A percentile compares a stretch with the other conserved stretches of the same genome.
Conservation (phyloP, 2,888 invertebrate species). For the Plagiodera versicolora region DNA sequence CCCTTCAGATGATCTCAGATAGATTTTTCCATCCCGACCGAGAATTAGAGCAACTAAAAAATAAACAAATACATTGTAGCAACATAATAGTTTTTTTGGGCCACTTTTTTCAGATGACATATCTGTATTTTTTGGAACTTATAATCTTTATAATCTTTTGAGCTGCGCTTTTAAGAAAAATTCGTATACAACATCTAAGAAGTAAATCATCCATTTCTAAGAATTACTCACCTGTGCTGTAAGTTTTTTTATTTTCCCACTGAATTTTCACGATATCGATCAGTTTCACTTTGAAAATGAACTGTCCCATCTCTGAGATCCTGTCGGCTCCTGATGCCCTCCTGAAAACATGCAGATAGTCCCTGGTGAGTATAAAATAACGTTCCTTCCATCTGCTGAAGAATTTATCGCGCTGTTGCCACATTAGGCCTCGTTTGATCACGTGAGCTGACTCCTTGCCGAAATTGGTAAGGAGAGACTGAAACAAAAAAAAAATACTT, state of each 20-base stretch:
- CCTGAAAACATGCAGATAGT: conserved; percentile 68
- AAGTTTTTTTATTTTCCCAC: conserved; percentile 67
- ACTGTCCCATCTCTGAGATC: conserved; percentile 68
- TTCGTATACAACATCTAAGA: too few species aligned
- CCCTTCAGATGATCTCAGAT: conserved; percentile 58
- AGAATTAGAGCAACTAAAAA: conserved; percentile 58
- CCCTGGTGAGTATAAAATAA: conserved; percentile 66
- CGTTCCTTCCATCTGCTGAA: conserved; percentile 70
- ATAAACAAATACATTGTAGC: neutral
- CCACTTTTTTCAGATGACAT: too few species aligned
- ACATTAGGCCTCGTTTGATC: conserved; percentile 65
- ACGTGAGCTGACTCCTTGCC: conserved; percentile 59
- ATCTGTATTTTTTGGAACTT: too few species aligned
- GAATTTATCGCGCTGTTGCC: conserved; percentile 66
- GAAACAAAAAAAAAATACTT: conserved; percentile 42
- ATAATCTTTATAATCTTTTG: too few species aligned
- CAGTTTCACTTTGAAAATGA: conserved; percentile 61
- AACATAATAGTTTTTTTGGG: too few species aligned
- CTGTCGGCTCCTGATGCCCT: conserved; percentile 61
- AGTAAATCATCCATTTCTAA: too few species aligned
- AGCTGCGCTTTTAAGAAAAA: too few species aligned
- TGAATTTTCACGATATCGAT: conserved; percentile 67
- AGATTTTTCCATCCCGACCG: conserved; percentile 57
- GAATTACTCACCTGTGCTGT: conserved; percentile 54
- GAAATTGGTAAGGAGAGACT: conserved; percentile 50